Evolutionary conservation across 2,888 invertebrate genomes (phyloP), one percentile per base, ranked within the genome.

Genomic region (Meiosimyza platycephala): DNA sequence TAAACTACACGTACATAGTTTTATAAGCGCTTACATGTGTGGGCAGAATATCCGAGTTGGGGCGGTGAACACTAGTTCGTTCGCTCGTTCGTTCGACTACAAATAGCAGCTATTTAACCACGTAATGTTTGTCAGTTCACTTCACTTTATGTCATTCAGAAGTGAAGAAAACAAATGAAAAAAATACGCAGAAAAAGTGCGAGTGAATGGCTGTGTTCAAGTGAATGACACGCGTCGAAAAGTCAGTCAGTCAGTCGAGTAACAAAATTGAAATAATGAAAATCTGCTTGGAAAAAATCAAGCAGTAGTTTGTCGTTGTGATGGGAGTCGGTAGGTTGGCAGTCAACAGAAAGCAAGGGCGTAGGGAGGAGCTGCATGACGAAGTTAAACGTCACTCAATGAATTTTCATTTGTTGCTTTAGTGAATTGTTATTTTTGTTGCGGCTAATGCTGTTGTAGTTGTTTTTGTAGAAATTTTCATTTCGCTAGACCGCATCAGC

Each of bases 141-240:
- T 40, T 40, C 33, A 18, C 63, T 48, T 47, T 18, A 6, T 22
- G 18, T 63, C 48, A 18, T 48, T 63, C 16, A 33, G 47, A 40
- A 33, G 62, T 40, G 40, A 65, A 51, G 51, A 51, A 50, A 51
- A 51, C 18, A 52, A 51, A 52, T 50, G 47, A 33, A 52, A 18
- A n/a, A 48, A 50, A 51, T 15, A 22, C 16, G 50, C 7, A 50
- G 6, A 64, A 51, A 16, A 13, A 60, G 59, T 13, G 59, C 57
- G 59, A 47, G n/a, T 47, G 54, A 63, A 48, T 64, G 54, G 50
- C 33, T 64, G 28, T 55, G 54, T 55, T 9, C 16, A 62, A 60
- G 54, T 48, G 48, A 64, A 16, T 54, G 66, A 66, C 66, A 66
- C 64, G 64, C 66, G 55, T 67, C 66, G 67, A 68, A 57, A 47